Base-by-base conservation (phyloP, 2,888 invertebrate genomes). In the Drosophila meridionalis region DNA sequence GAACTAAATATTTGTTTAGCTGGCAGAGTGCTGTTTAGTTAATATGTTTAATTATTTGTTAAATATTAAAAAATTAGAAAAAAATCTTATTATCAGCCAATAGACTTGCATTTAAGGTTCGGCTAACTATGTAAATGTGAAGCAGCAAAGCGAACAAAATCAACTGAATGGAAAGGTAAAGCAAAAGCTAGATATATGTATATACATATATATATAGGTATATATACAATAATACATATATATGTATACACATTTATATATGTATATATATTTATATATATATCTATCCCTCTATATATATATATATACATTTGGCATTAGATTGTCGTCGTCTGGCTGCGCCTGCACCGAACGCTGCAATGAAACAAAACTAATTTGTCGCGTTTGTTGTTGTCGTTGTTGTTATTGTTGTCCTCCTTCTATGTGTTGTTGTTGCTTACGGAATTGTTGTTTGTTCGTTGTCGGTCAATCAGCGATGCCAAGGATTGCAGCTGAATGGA, bases 321-420 rank as follows among this genome's bases (percentile, higher is more conserved):
- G 50, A 50, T 50, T 2, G n/a, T 50, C 50, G 32, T 34, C 20
- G 20, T 34, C 52, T 20, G 50, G 50, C 50, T 55, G 26, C 14
- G 52, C 12, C 20, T 20, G 20, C 52, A 52, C 11, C 12, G 26
- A 14, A 5, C 14, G 26, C 9, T 26, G 26, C 72, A 71, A 60
- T 84, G 79, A 78, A 87, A 78, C 73, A 83, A 83, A 86, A 86
- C 87, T 88, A 73, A 86, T 88, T 83, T 88, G 87, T 63, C 65
- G 58, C 55, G 20, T 70, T 86, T 80, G 70, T 78, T 83, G 69
- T 80, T 50, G 50, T 47, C 14, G 6, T 28, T 48, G 4, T 48
- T 14, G 7, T 48, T 8, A 3, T 8, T 14, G 30, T 53, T 36
- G 53, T 14, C 20, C 20, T 20, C 20, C 20, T 20, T 20, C 20